A percentile compares a stretch with the other conserved stretches of the same genome.
These are phyloP conservation scores for Oplegnathus fasciatus DNA, from an alignment of 2,113 vertebrate genomes.

Conservation along the genomic window DNA sequence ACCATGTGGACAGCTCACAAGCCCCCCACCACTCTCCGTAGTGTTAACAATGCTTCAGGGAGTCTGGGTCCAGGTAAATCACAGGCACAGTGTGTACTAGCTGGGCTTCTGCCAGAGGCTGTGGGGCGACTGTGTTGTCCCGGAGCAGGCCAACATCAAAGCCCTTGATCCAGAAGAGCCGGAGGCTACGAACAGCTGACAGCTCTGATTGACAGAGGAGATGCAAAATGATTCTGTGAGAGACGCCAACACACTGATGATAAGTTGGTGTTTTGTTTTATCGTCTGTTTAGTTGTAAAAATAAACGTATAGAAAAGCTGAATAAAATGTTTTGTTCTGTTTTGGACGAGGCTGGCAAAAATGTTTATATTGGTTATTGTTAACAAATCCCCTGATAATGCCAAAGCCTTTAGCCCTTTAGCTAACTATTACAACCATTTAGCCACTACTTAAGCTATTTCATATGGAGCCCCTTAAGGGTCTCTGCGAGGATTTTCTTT, in stretches of 20 bases:
- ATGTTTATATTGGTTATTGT: background rate
- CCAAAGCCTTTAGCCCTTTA: background rate
- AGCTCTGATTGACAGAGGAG: constrained; percentile 61
- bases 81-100: constrained; percentile 26
- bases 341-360: background rate
- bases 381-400: background rate
- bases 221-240: constrained; percentile 24
- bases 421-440: background rate
- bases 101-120: constrained; percentile 61
- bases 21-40: background rate
- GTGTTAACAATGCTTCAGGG: constrained; percentile 49
- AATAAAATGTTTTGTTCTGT: background rate
- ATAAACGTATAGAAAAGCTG: background rate
- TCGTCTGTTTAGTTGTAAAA: background rate
- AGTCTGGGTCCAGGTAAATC: constrained; percentile 59
- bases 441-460: background rate
- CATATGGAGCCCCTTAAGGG: too few relatives aligned
- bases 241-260: background rate
- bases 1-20: constrained; percentile 12
- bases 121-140: constrained; percentile 38
- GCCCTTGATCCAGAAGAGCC: constrained; percentile 61
- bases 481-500: too few relatives aligned
- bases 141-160: constrained; percentile 64
- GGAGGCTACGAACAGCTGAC: constrained; percentile 42
- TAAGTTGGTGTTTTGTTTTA: constrained; percentile 8